Percentiles rank a stretch among this genome's conserved stretches.
phyloP scores from a whole-genome alignment of 2,797 vertebrate genomes.

The Masticophis lateralis region DNA sequence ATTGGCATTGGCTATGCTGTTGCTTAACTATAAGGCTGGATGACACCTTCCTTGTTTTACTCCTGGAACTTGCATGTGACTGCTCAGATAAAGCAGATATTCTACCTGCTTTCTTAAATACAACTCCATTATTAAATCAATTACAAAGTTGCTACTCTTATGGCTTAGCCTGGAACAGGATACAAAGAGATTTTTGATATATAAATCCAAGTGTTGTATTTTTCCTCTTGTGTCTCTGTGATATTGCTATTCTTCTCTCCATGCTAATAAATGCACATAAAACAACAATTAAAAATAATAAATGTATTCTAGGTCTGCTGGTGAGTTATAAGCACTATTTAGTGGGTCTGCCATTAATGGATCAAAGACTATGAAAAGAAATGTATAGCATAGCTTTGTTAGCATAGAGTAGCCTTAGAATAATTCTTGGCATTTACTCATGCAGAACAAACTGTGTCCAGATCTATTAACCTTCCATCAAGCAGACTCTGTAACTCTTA shows the following conservation, averaged over 20 bases:
- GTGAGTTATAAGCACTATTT: background rate
- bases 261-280: background rate
- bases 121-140: background rate
- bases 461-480: background rate
- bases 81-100: background rate
- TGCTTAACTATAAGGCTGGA: background rate
- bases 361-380: background rate
- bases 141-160: background rate
- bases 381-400: background rate
- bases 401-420: background rate
- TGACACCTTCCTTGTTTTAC: background rate
- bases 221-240: background rate
- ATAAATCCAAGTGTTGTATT: background rate
- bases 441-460: background rate
- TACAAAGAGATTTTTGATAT: background rate
- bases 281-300: background rate
- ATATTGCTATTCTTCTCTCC: background rate
- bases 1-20: background rate
- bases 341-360: background rate
- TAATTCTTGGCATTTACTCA: background rate
- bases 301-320: background rate
- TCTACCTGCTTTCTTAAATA: background rate
- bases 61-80: background rate
- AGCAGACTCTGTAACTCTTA: background rate
- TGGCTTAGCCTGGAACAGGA: background rate